Conservation (phyloP, 2,797 vertebrate genomes). For the Steatocranus sp. region DNA sequence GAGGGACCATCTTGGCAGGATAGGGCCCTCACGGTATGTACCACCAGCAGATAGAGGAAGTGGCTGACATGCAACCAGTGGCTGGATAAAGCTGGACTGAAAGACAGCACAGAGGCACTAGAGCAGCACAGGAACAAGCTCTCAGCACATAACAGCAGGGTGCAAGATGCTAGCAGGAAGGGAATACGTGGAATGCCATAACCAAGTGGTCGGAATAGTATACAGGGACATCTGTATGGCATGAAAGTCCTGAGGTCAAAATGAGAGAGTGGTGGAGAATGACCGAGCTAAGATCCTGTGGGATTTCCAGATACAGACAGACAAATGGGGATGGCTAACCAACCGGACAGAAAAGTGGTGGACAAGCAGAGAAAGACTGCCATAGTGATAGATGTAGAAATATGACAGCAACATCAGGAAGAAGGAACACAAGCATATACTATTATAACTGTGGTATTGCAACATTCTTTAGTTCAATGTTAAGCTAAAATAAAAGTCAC, state of each 20-base stretch:
- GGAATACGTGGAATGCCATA: accelerated
- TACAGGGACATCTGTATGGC: background rate
- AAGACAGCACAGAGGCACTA: background rate
- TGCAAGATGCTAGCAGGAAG: background rate
- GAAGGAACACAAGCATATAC: accelerated
- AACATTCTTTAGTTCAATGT: background rate
- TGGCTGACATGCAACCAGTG: background rate
- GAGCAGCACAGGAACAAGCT: accelerated
- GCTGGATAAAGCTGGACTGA: background rate
- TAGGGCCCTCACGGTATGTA: background rate
- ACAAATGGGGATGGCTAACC: accelerated
- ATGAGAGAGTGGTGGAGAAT: background rate
- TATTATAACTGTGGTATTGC: background rate
- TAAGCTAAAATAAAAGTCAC: accelerated
- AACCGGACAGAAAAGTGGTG: accelerated
- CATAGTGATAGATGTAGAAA: background rate
- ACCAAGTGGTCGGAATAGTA: accelerated
- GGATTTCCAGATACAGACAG: background rate
- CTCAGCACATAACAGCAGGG: accelerated
- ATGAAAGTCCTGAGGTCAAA: background rate
- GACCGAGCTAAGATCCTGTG: background rate
- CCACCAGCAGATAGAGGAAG: accelerated
- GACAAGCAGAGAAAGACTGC: accelerated
- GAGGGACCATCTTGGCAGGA: background rate
- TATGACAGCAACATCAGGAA: background rate